Conservation (phyloP, 1,140 invertebrate species). For the Pseudomyrmex dendroicus region DNA sequence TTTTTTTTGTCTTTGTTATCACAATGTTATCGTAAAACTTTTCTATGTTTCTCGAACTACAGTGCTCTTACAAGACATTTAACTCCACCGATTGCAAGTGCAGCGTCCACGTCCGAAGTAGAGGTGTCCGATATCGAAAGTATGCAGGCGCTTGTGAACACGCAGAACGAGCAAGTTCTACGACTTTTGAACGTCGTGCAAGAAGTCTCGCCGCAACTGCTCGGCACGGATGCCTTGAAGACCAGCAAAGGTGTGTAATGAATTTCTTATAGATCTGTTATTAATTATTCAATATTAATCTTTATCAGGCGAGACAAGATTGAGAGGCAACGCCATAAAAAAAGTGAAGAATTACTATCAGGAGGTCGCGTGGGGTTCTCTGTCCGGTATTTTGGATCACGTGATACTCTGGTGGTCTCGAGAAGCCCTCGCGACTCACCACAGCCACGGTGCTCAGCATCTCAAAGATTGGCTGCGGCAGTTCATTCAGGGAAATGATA, state of each 20-base stretch:
- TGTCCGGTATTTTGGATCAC: slow-evolving; percentile 91
- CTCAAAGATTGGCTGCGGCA: slow-evolving; percentile 89
- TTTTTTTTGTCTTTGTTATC: no score
- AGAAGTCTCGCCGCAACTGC: slow-evolving; percentile 80
- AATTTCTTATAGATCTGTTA: no score
- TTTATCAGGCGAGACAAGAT: slow-evolving; percentile 78
- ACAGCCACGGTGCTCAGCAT: slow-evolving; percentile 83
- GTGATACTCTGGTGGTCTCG: slow-evolving; percentile 92
- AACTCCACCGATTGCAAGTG: slow-evolving; percentile 68
- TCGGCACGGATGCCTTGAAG: slow-evolving; percentile 81
- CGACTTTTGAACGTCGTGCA: slow-evolving; percentile 80
- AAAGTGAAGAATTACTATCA: slow-evolving; percentile 86
- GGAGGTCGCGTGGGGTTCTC: slow-evolving; percentile 89
- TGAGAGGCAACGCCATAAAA: slow-evolving; percentile 83
- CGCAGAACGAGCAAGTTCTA: slow-evolving; percentile 82
- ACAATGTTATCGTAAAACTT: neutral
- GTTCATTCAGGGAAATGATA: slow-evolving; percentile 74
- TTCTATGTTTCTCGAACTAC: slow-evolving; percentile 23
- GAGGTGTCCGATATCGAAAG: slow-evolving; percentile 77
- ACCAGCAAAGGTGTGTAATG: slow-evolving; percentile 60
- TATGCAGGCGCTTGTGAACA: slow-evolving; percentile 82
- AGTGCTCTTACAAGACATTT: slow-evolving; percentile 77
- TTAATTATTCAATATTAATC: neutral
- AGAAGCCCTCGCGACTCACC: slow-evolving; percentile 88
- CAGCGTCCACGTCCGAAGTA: slow-evolving; percentile 48